Evolutionary conservation across 30 jellyfish, hydroid and myxozoan genomes (phyloP), one percentile per base, ranked within the genome.

Genomic region (Pelagia noctiluca): DNA sequence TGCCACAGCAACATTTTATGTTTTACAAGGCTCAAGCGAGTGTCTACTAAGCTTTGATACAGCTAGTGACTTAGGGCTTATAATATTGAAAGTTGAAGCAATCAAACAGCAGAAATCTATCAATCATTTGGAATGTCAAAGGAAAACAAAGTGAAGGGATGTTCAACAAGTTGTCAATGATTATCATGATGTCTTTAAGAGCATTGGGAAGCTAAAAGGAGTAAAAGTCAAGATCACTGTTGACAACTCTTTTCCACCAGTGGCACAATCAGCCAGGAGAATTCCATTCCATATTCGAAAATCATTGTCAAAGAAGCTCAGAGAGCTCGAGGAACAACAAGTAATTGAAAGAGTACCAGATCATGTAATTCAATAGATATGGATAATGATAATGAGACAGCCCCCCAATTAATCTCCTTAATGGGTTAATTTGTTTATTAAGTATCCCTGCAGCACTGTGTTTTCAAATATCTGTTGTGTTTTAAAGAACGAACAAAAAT

Each of bases 241-340:
- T 26, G 35, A 60, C 23, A n/a, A 60, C 10, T n/a, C 30, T 60
- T 10, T 60, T n/a, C 30, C 35, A 4, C 72, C 72, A 4, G 35
- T 60, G 12, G 72, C 72, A 10, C 77, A 63, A 63, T 50, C 12
- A 3, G 57, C 60, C 19, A 8, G 77, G 3, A 30, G 77, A 28
- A 50, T 63, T 13, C 77, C 77, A 2, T 63, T 63, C 24, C 77
- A 63, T 50, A 63, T 25, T 3, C 3, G 52, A 63, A 63, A 63
- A 25, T 50, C 5, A 3, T 2, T 67, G n/a, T 7, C 10, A 30
- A 63, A 13, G 24, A 21, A 7, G 28, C 52, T 63, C 22, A 21
- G 35, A 2, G 24, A 23, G 3, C 82, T 37, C 35, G 36, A 70
- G n/a, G 25, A 46, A 5, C 38, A 28, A 28, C 33, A 31, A 16